phyloP scores from a whole-genome alignment of 2,113 vertebrate genomes.

The Eurystomus gularis region DNA sequence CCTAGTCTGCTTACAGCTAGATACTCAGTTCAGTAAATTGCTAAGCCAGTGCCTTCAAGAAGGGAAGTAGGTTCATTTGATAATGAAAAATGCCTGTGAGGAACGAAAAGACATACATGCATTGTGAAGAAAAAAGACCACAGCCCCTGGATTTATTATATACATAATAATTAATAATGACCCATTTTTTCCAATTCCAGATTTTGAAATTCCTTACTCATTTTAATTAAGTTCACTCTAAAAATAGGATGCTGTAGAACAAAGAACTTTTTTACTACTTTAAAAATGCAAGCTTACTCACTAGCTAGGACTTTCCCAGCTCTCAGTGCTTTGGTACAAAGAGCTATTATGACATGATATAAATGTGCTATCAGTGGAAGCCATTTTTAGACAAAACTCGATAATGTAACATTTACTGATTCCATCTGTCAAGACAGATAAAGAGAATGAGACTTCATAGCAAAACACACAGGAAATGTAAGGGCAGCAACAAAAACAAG shows the following conservation, averaged over 20 bases:
- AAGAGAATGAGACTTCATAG: conserved; percentile 41
- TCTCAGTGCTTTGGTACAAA: conserved; percentile 61
- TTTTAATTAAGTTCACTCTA: conserved; percentile 70
- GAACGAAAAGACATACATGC: conserved; percentile 28
- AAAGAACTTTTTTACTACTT: conserved; percentile 68
- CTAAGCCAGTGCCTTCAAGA: neutral
- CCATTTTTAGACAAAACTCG: conserved; percentile 69
- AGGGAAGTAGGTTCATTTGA: neutral
- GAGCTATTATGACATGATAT: conserved; percentile 58
- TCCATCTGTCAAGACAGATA: conserved; percentile 58
- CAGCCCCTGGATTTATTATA: conserved; percentile 55
- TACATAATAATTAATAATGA: conserved; percentile 70
- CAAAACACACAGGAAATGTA: conserved; percentile 51
- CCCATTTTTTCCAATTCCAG: conserved; percentile 56
- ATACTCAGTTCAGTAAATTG: neutral
- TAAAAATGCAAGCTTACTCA: conserved; percentile 68
- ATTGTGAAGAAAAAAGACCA: conserved; percentile 40
- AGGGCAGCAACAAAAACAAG: neutral
- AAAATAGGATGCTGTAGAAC: conserved; percentile 67
- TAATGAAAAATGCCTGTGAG: conserved; percentile 48
- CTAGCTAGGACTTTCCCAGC: conserved; percentile 61
- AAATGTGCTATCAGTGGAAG: conserved; percentile 55
- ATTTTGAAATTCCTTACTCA: conserved; percentile 61
- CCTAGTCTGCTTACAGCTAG: neutral
- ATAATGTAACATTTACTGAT: conserved; percentile 65